These are phyloP conservation scores for Syrmaticus mikado DNA, from an alignment of 2,113 vertebrate genomes.

Conservation along the genomic window DNA sequence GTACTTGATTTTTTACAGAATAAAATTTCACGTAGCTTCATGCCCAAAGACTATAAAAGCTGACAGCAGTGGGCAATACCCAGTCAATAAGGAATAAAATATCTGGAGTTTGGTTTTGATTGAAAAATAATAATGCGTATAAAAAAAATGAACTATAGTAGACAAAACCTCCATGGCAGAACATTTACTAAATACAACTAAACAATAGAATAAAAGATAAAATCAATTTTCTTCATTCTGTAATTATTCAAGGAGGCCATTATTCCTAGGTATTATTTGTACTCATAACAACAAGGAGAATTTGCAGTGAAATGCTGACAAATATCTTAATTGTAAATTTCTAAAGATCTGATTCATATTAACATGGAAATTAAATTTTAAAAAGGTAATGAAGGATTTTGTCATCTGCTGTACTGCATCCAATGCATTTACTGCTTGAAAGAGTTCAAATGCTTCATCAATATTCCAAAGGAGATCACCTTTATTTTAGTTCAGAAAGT, in stretches of 20 bases:
- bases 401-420: neutral
- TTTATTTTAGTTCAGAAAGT: neutral
- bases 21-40: neutral
- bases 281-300: neutral
- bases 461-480: neutral
- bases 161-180: neutral
- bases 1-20: neutral
- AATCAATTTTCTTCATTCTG: neutral
- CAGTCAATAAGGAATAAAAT: neutral
- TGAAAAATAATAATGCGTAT: neutral
- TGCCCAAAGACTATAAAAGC: neutral
- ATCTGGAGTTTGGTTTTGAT: neutral
- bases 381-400: conserved; percentile 23
- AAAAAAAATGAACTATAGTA: neutral
- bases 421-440: neutral
- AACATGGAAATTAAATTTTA: conserved; percentile 36
- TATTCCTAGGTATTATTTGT: conserved; percentile 13
- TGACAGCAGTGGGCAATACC: neutral
- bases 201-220: neutral
- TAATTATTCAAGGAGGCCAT: neutral
- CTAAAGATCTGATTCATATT: conserved; percentile 8
- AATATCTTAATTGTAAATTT: conserved; percentile 43
- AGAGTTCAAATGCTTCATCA: conserved; percentile 7
- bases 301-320: conserved; percentile 35
- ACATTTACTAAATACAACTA: neutral